Evolutionary conservation across 1,140 invertebrate species (phyloP).

Genomic region (Nephotettix cincticeps): DNA sequence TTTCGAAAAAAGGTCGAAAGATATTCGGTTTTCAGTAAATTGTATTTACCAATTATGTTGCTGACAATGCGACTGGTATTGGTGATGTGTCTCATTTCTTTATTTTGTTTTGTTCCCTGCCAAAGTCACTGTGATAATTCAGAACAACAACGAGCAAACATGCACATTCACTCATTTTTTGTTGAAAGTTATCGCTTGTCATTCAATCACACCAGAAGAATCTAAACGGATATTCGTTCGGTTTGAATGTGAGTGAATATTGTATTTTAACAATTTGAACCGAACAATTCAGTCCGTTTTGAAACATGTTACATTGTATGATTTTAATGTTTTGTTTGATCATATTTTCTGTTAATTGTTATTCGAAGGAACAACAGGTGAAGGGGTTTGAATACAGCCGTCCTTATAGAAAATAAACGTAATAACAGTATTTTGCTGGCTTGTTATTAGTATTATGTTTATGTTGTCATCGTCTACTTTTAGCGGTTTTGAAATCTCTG

Average conservation of each 20-base stretch:
- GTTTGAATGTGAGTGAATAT: background rate
- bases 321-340: background rate
- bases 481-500: background rate
- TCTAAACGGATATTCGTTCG: background rate
- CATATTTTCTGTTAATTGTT: background rate
- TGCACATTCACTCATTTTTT: background rate
- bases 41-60: background rate
- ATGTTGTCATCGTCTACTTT: background rate
- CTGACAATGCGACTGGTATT: background rate
- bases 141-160: background rate
- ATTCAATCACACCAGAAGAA: background rate
- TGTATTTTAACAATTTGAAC: background rate
- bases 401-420: background rate
- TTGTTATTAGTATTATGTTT: background rate
- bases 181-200: background rate
- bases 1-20: background rate
- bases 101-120: background rate
- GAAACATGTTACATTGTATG: background rate
- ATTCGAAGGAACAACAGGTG: background rate
- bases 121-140: background rate
- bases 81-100: background rate
- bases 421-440: conserved; percentile 2
- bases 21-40: background rate
- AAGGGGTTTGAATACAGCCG: conserved; percentile 1
- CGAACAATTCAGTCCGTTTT: background rate